These are phyloP conservation scores for Neoarius graeffei DNA, from an alignment of 2,113 vertebrate genomes.

Conservation along the genomic window DNA sequence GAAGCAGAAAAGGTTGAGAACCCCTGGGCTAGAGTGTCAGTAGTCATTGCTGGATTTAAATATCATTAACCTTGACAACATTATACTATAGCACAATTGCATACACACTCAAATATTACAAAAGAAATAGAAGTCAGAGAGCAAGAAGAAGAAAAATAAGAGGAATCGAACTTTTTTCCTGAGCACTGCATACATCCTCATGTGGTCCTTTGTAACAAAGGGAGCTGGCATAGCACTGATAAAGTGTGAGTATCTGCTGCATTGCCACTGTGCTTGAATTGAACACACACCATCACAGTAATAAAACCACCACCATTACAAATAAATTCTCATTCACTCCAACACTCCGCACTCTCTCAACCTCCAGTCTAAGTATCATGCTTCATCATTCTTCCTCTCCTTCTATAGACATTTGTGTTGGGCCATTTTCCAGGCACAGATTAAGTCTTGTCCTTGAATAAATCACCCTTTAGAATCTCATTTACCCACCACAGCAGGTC, in stretches of 20 bases:
- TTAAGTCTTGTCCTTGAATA: constrained; percentile 26
- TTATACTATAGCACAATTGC: too few relatives aligned
- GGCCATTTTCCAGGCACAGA: constrained; percentile 25
- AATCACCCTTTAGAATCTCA: constrained; percentile 12
- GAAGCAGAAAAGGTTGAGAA: too few relatives aligned
- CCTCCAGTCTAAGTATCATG: neutral
- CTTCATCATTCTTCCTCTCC: constrained; percentile 10
- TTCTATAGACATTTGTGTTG: neutral
- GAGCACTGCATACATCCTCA: neutral
- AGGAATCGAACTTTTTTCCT: neutral
- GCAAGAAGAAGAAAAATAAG: neutral
- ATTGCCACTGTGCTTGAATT: neutral
- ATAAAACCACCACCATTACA: neutral
- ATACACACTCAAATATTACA: too few relatives aligned
- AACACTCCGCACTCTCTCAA: neutral
- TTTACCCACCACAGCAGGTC: neutral
- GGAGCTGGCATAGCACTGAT: neutral
- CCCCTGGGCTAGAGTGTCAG: neutral
- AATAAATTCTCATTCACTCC: constrained; percentile 8
- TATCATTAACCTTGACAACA: neutral
- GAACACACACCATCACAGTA: neutral
- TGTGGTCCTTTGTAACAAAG: neutral
- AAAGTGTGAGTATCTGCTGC: neutral
- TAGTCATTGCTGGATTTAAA: neutral
- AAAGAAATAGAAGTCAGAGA: too few relatives aligned